Evolutionary conservation across 2,888 invertebrate species (phyloP), one percentile per base, ranked within the genome.

Genomic region (Pandemis heparana): DNA sequence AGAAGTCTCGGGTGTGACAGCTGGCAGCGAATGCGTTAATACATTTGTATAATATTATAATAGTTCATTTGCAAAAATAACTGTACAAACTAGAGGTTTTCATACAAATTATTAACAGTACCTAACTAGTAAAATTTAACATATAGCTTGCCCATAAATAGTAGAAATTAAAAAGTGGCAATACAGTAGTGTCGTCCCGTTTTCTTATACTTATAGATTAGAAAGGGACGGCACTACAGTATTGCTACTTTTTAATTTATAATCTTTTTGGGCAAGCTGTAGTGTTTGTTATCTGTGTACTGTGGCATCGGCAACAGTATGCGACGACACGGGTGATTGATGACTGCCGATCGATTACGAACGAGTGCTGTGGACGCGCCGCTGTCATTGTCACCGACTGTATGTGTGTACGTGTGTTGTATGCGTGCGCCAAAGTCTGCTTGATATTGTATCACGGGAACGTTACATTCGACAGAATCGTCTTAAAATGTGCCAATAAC

Each of bases 301-400:
- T 69, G 68, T 48, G 73, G 38, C 12, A 14, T 59, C 75, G 82
- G 86, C 82, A 83, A 85, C 88, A 85, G 85, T 82, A 81, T 76
- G 82, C 81, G 79, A 76, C 80, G 86, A 87, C 87, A 80, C 74
- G 80, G 68, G 82, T 89, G 88, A 89, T 89, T 89, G 88, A 89
- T 89, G 86, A 84, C 76, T 48, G 66, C 70, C 79, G 78, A 85
- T 87, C 86, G 86, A 88, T 87, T 85, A 84, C 79, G 76, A 66
- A 74, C 74, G 66, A 74, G 67, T 74, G 69, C 64, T 43, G 70
- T 65, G 70, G 74, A 74, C 74, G 69, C 74, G 70, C 32, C 65
- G 70, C 38, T 74, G 70, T 74, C 74, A 64, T 51, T 74, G 74
- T 74, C 74, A 51, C 60, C 60, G 48, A 43, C 18, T 51, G 59